Evolutionary conservation across 2,888 invertebrate genomes (phyloP).

Genomic region (Harpalus rufipes): DNA sequence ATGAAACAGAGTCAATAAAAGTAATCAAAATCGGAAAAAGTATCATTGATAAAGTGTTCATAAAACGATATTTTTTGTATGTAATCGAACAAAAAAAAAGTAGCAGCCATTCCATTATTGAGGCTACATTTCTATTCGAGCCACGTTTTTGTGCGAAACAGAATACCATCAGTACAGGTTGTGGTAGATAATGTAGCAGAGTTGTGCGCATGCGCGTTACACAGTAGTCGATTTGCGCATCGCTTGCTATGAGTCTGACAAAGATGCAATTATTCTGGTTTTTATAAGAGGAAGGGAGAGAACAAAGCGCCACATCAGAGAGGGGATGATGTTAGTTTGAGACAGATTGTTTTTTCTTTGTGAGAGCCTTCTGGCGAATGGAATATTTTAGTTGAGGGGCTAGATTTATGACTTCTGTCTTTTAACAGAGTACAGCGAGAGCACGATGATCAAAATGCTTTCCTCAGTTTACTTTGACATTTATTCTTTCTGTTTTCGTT

Average conservation of each 20-base stretch:
- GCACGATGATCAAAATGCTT: conserved; percentile 17
- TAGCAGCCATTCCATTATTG: conserved; percentile 54
- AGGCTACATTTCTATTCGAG: conserved; percentile 60
- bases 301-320: conserved; percentile 22
- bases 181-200: conserved; percentile 67
- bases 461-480: conserved; percentile 44
- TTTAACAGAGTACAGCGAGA: conserved; percentile 61
- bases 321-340: conserved; percentile 63
- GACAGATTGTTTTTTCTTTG: conserved; percentile 67
- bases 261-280: conserved; percentile 16
- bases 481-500: conserved; percentile 61
- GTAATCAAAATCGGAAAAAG: conserved; percentile 35
- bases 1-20: conserved; percentile 4
- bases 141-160: conserved; percentile 67
- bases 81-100: conserved; percentile 53
- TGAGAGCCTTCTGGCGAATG: conserved; percentile 67
- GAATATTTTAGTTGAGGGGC: conserved; percentile 66
- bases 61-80: conserved; percentile 48
- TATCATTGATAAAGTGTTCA: conserved; percentile 55
- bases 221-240: conserved; percentile 61
- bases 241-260: conserved; percentile 29
- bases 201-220: conserved; percentile 47
- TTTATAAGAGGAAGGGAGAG: background rate
- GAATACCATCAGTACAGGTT: conserved; percentile 61
- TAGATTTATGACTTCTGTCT: conserved; percentile 66